Evolutionary conservation across 1,140 invertebrate species (phyloP).

Genomic region (Magallana ariakensis): DNA sequence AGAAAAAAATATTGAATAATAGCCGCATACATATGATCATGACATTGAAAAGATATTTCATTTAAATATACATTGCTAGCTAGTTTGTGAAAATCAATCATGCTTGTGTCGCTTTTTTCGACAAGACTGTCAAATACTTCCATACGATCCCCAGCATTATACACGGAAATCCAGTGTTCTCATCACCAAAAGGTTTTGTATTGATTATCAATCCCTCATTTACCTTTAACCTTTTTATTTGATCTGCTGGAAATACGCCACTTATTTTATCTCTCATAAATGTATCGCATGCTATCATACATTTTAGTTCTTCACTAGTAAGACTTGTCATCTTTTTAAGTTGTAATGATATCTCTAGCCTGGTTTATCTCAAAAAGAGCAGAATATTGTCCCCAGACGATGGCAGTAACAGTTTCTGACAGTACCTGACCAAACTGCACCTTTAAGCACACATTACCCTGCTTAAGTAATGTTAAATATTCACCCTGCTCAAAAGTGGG

Average conservation of each 20-base stretch:
- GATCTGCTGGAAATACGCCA: slow-evolving; percentile 49
- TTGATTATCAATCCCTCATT: slow-evolving; percentile 51
- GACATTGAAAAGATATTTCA: neutral
- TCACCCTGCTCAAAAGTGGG: slow-evolving; percentile 46
- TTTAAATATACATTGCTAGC: neutral
- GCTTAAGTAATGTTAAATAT: slow-evolving; percentile 47
- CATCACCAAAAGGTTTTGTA: slow-evolving; percentile 16
- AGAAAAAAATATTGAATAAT: slow-evolving; percentile 51
- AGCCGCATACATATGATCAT: slow-evolving; percentile 44
- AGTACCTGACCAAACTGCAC: slow-evolving; percentile 47
- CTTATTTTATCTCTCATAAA: slow-evolving; percentile 24
- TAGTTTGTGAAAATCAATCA: slow-evolving; percentile 30
- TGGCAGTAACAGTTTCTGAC: slow-evolving; percentile 41
- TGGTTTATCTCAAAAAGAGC: slow-evolving; percentile 55
- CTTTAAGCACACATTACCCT: slow-evolving; percentile 53
- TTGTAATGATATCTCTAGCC: slow-evolving; percentile 41
- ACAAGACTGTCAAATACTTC: slow-evolving; percentile 55
- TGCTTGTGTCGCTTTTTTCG: slow-evolving; percentile 1
- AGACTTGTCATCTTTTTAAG: neutral
- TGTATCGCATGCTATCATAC: slow-evolving; percentile 53
- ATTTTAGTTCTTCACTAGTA: slow-evolving; percentile 38
- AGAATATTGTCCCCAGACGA: slow-evolving; percentile 53
- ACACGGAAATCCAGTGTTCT: slow-evolving; percentile 47
- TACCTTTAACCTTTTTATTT: neutral
- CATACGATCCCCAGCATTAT: slow-evolving; percentile 19